Evolutionary conservation across 2,888 invertebrate genomes (phyloP).

Genomic region (Pheosia tremula): DNA sequence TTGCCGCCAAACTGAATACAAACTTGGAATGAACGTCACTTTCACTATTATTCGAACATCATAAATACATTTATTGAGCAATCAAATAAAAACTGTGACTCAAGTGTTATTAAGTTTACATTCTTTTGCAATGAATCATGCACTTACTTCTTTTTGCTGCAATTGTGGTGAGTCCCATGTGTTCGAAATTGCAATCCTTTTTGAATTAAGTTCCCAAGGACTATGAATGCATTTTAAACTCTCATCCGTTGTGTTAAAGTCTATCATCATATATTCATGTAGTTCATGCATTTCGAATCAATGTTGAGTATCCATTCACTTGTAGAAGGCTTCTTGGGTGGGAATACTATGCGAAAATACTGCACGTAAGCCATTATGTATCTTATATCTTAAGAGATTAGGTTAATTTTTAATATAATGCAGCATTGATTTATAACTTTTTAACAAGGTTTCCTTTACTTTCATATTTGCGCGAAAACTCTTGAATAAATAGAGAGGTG

Average conservation of each 20-base stretch:
- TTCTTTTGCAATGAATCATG: slow-evolving; percentile 38
- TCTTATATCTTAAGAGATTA: fast-evolving
- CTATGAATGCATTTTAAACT: slow-evolving; percentile 26
- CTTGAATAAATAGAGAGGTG: no score
- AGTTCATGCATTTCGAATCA: slow-evolving; percentile 23
- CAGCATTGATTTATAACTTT: slow-evolving; percentile 14
- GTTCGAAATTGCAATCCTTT: slow-evolving; percentile 48
- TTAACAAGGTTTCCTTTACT: slow-evolving; percentile 30
- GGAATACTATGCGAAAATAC: slow-evolving; percentile 17
- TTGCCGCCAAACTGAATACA: slow-evolving; percentile 75
- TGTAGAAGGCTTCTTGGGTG: slow-evolving; percentile 30
- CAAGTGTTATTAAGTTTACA: slow-evolving; percentile 19
- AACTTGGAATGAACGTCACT: slow-evolving; percentile 37
- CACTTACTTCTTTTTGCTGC: slow-evolving; percentile 20
- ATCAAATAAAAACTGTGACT: slow-evolving; percentile 36
- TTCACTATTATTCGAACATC: slow-evolving; percentile 55
- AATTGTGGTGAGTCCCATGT: slow-evolving; percentile 29
- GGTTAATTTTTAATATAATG: slow-evolving; percentile 10
- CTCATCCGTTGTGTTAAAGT: neutral
- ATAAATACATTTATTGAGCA: slow-evolving; percentile 40
- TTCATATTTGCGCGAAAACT: slow-evolving; percentile 45
- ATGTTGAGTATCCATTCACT: slow-evolving; percentile 63
- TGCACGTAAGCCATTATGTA: slow-evolving; percentile 18
- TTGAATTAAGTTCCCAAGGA: slow-evolving; percentile 38
- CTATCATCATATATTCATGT: slow-evolving; percentile 15